A percentile compares a stretch with the other conserved stretches of the same genome.
Conservation (phyloP, 2,797 vertebrate genomes). For the Pachyuromys duprasi region DNA sequence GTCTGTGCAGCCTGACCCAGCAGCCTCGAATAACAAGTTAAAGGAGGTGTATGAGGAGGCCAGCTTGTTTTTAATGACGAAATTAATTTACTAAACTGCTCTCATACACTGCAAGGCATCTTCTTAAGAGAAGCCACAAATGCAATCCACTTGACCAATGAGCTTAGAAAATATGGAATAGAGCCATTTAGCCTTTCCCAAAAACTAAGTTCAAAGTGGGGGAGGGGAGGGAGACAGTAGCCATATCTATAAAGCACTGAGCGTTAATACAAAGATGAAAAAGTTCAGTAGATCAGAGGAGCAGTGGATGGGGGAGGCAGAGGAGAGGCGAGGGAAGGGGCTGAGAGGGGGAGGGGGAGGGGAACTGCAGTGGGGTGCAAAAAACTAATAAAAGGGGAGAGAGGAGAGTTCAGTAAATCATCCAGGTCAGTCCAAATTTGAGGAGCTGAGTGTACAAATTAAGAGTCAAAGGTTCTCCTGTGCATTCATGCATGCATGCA, state of each 20-base stretch:
- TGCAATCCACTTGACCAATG: slow-evolving; percentile 50
- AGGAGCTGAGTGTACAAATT: slow-evolving; percentile 9
- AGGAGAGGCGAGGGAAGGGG: neutral
- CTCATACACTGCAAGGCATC: neutral
- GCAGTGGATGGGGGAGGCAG: neutral
- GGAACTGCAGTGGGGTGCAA: neutral
- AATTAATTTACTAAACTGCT: slow-evolving; percentile 76
- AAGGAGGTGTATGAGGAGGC: neutral
- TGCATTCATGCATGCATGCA: too few relatives aligned
- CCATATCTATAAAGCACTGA: neutral
- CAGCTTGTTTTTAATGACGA: slow-evolving; percentile 72
- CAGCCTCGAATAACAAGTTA: slow-evolving; percentile 43
- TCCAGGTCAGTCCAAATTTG: neutral
- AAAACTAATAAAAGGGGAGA: too few relatives aligned
- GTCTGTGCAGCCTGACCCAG: neutral
- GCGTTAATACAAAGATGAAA: neutral
- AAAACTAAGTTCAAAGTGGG: slow-evolving; percentile 27
- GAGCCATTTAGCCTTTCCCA: neutral
- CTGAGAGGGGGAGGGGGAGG: neutral
- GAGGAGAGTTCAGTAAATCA: neutral
- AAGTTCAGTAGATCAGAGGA: neutral
- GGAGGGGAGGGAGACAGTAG: neutral
- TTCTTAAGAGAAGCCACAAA: slow-evolving; percentile 63
- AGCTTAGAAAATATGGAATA: slow-evolving; percentile 40
- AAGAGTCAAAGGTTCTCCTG: neutral